Conservation (phyloP, 2,797 vertebrate genomes). For the Sebastes minor region DNA sequence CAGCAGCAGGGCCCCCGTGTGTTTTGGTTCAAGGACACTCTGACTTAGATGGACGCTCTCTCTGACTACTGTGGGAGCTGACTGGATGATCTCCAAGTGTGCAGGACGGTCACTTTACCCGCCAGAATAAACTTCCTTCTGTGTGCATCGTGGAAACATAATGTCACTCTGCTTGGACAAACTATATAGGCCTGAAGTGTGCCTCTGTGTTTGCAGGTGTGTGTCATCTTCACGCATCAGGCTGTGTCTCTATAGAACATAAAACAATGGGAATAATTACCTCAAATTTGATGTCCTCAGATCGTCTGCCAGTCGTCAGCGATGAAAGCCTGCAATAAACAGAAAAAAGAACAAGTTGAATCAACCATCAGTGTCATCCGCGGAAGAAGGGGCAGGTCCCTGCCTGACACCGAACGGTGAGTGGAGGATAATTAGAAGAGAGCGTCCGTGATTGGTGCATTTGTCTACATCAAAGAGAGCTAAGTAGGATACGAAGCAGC, state of each 20-base stretch:
- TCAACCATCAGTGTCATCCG: slow-evolving; percentile 19
- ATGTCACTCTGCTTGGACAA: neutral
- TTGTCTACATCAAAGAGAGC: slow-evolving; percentile 51
- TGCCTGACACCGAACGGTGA: slow-evolving; percentile 5
- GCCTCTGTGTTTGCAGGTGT: slow-evolving; percentile 26
- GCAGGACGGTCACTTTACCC: neutral
- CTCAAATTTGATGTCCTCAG: slow-evolving; percentile 43
- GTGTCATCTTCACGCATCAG: neutral
- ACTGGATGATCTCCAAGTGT: neutral
- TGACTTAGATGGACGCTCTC: neutral
- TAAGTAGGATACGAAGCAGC: slow-evolving; percentile 37
- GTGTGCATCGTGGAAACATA: neutral
- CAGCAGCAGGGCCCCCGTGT: neutral
- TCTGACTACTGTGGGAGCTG: neutral
- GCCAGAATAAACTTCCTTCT: neutral
- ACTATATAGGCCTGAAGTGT: neutral
- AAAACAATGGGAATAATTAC: slow-evolving; percentile 57
- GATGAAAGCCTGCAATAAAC: slow-evolving; percentile 48
- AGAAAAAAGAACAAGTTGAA: slow-evolving; percentile 41
- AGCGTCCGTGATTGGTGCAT: slow-evolving; percentile 46
- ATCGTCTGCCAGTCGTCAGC: slow-evolving; percentile 41
- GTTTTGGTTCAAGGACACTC: slow-evolving; percentile 22
- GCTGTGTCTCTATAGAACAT: neutral
- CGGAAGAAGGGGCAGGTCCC: slow-evolving; percentile 3
- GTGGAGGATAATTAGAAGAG: slow-evolving; percentile 24